phyloP scores from a whole-genome alignment of 1,140 invertebrate species.

The Chrysomallon squamiferum region DNA sequence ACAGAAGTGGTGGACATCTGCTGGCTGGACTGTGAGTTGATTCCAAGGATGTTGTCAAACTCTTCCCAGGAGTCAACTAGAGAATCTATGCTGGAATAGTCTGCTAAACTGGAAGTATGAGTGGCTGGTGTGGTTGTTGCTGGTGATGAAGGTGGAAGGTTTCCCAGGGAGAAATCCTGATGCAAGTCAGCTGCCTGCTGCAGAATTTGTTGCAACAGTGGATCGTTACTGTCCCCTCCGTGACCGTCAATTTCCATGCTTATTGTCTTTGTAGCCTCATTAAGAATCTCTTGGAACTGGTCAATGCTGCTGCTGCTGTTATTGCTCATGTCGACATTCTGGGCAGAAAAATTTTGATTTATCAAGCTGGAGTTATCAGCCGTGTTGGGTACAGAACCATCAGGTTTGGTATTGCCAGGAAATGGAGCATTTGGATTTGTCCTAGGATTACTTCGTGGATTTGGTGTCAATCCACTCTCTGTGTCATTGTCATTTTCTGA shows the following conservation, averaged over 20 bases:
- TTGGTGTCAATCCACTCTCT: slow-evolving; percentile 3
- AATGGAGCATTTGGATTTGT: slow-evolving; percentile 28
- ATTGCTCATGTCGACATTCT: neutral
- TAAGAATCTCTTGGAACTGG: slow-evolving; percentile 26
- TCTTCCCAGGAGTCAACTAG: slow-evolving; percentile 36
- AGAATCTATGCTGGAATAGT: slow-evolving; percentile 39
- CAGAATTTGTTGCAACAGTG: slow-evolving; percentile 51
- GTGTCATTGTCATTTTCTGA: slow-evolving; percentile 13
- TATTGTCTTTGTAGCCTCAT: slow-evolving; percentile 9
- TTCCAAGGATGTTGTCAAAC: slow-evolving; percentile 43
- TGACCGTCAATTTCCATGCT: slow-evolving; percentile 10
- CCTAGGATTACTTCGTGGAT: slow-evolving; percentile 23
- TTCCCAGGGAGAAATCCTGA: slow-evolving; percentile 29
- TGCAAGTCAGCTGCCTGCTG: slow-evolving; percentile 56
- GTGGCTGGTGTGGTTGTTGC: slow-evolving; percentile 2
- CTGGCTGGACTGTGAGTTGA: slow-evolving; percentile 5
- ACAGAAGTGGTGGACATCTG: slow-evolving; percentile 31
- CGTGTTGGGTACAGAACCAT: neutral
- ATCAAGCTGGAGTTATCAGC: neutral
- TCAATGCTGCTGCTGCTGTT: slow-evolving; percentile 9
- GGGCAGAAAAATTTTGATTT: neutral
- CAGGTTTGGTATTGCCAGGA: slow-evolving; percentile 28
- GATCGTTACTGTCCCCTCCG: slow-evolving; percentile 35
- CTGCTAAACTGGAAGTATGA: slow-evolving; percentile 8
- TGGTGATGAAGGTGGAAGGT: slow-evolving; percentile 2